A percentile compares a stretch with the other conserved stretches of the same genome.
Evolutionary conservation across 2,113 vertebrate genomes (phyloP).

Genomic region (Nerophis lumbriciformis): DNA sequence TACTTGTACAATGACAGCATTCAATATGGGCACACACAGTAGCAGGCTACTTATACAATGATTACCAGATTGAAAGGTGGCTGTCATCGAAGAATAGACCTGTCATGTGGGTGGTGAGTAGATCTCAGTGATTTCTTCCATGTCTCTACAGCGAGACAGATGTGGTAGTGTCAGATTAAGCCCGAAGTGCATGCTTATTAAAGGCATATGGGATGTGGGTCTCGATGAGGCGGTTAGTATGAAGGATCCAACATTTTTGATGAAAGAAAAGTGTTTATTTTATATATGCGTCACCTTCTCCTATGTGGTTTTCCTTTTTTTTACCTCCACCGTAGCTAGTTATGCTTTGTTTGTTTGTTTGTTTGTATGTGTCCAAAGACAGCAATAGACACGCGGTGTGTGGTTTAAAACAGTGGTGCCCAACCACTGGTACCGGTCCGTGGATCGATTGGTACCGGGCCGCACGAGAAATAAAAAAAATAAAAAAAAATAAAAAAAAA

Average conservation of each 20-base stretch:
- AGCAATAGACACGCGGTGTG: too few species aligned
- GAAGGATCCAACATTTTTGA: background rate
- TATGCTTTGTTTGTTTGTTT: too few species aligned
- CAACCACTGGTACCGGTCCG: too few species aligned
- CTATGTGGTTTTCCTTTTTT: too few species aligned
- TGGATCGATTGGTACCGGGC: too few species aligned
- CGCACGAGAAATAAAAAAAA: too few species aligned
- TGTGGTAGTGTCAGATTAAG: constrained; percentile 83
- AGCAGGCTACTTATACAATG: constrained; percentile 82
- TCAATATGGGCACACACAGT: constrained; percentile 82
- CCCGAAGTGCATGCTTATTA: constrained; percentile 79
- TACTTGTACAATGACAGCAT: constrained; percentile 74
- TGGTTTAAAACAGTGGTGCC: too few species aligned
- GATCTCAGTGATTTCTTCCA: constrained; percentile 80
- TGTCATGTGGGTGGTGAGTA: constrained; percentile 44
- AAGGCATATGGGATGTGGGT: constrained; percentile 45
- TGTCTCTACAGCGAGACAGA: constrained; percentile 80
- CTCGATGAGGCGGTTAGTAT: background rate
- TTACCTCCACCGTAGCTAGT: too few species aligned
- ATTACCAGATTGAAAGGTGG: constrained; percentile 93
- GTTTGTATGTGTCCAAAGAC: too few species aligned
- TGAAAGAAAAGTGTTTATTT: too few species aligned
- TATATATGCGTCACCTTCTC: too few species aligned
- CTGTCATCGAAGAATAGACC: constrained; percentile 77
- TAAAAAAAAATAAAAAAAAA: too few species aligned